Evolutionary conservation across 2,888 invertebrate genomes (phyloP), one percentile per base, ranked within the genome.

Genomic region (Heliconius aoede): DNA sequence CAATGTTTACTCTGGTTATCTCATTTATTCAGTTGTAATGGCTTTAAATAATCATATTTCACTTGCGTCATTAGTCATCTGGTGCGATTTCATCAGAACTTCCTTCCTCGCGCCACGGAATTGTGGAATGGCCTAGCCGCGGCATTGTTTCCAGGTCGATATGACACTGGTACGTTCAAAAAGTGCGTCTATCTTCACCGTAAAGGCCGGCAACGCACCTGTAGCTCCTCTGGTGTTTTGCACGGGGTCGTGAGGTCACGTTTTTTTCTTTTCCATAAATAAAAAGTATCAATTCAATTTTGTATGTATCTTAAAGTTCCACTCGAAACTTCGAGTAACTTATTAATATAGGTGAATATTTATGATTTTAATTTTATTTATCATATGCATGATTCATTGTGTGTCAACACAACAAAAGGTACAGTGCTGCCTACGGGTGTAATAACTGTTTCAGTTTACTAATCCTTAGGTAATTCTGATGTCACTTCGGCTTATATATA

Each of bases 31-130:
- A 36, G 36, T 65, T 65, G 24, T 36, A 40, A 40, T 36, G 36
- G 15, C 24, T 24, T 65, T 24, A 36, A 36, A 36, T 65, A 65
- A 65, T 36, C 24, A 65, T 24, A 36, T 65, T 36, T 36, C 64
- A 36, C 24, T 32, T 65, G 65, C 36, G 36, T 65, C 65, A 65
- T 36, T 36, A 24, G n/a, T n/a, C n/a, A n/a, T n/a, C n/a, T n/a
- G n/a, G n/a, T n/a, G n/a, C n/a, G n/a, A n/a, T n/a, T n/a, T n/a
- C n/a, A n/a, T n/a, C n/a, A n/a, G n/a, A n/a, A n/a, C n/a, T n/a
- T n/a, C n/a, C n/a, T n/a, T n/a, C n/a, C n/a, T n/a, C n/a, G n/a
- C n/a, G n/a, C n/a, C n/a, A n/a, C n/a, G n/a, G n/a, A n/a, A n/a
- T n/a, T n/a, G n/a, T n/a, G n/a, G n/a, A n/a, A n/a, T n/a, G n/a